Base-by-base conservation (phyloP, 2,797 vertebrate species). In the Nyctalus aviator region DNA sequence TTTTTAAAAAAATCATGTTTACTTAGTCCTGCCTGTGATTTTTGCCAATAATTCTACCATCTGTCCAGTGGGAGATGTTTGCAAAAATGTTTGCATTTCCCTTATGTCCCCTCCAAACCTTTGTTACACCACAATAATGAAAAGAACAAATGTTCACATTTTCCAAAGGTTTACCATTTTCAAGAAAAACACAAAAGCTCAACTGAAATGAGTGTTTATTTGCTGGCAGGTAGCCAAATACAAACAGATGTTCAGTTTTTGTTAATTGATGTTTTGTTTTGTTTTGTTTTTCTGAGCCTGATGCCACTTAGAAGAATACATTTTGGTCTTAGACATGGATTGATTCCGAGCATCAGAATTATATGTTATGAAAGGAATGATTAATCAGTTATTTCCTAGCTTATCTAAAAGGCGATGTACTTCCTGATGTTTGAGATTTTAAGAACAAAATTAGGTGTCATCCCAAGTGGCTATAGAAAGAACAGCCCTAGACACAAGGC, bases 111-210 rank as follows among this genome's bases (percentile, higher is more conserved):
- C 78, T 94, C 44, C 46, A 95, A 96, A 94, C 84, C 91, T 95
- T 96, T 95, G 90, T 96, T 97, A 97, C 59, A 75, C 69, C 87
- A 97, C 69, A 95, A 89, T 90, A 88, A 94, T 81, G 59, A 95
- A 87, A 20, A 75, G 59, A 95, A 94, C 84, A 97, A 95, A 96
- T 95, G 73, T 95, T 96, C 93, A 77, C 64, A 91, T 85, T 95
- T 95, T 95, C 27, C 50, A 62, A 91, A 94, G 53, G 68, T 91
- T 97, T 88, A 55, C 69, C 84, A 69, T 95, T 95, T 95, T 91
- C 76, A 87, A 91, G 72, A 73, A 81, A 91, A 94, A 75, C 25
- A 85, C 62, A 88, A 83, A 94, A 85, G 35, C 66, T 76, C 53
- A 83, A 92, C 44, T 53, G 71, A 86, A 94, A 86, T 84, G 46